Evolutionary conservation across 1,140 invertebrate species (phyloP).

Genomic region (Uloborus diversus): DNA sequence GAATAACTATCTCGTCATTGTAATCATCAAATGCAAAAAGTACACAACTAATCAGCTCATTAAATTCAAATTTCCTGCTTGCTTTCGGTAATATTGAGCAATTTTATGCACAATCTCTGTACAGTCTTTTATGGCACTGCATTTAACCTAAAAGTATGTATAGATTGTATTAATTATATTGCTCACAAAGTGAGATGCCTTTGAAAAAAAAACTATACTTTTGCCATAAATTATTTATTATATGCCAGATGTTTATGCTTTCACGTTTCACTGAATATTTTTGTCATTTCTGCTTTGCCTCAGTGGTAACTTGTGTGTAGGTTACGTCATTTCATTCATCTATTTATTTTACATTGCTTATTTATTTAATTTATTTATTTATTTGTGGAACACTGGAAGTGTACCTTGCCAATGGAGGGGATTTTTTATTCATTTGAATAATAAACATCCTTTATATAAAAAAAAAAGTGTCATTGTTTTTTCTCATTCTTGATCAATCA

Average conservation of each 20-base stretch:
- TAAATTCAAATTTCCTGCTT: conserved; percentile 1
- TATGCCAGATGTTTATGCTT: not conserved
- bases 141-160: conserved; percentile 25
- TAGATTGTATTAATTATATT: conserved; percentile 24
- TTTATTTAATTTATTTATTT: conserved; percentile 33
- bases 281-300: not conserved
- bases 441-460: conserved; percentile 45
- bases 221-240: not conserved
- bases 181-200: conserved; percentile 25
- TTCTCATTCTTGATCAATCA: too few relatives aligned
- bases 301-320: not conserved
- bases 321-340: not conserved
- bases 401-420: conserved; percentile 39
- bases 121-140: conserved; percentile 29
- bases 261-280: not conserved
- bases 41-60: not conserved
- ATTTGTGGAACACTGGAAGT: conserved; percentile 26
- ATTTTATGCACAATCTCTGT: conserved; percentile 34
- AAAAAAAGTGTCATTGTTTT: not conserved
- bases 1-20: too few relatives aligned
- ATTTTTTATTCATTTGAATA: conserved; percentile 53
- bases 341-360: conserved; percentile 21
- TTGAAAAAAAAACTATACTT: conserved; percentile 1
- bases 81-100: conserved; percentile 2
- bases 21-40: not conserved